A percentile compares a stretch with the other conserved stretches of the same genome.
Conservation (phyloP, 2,113 vertebrate genomes). For the Amblyornis subalaris region DNA sequence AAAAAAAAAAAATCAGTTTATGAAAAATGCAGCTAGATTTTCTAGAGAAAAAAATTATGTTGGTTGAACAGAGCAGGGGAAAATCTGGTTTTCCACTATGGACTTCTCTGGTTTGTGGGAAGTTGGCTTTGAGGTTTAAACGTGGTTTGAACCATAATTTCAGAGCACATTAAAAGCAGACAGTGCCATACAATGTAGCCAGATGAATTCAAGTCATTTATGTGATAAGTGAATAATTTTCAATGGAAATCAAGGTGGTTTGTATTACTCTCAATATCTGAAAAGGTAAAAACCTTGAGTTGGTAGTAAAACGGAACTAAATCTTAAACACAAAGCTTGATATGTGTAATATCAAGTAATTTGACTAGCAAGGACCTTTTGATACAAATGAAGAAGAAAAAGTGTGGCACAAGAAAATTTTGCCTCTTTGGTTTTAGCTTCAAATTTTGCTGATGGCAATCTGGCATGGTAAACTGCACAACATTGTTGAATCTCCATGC, state of each 20-base stretch:
- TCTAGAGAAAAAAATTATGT: not conserved
- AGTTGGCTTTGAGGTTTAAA: not conserved
- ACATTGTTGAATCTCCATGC: not conserved
- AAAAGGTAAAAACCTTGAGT: not conserved
- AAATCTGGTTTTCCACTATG: not conserved
- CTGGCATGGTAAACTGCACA: not conserved
- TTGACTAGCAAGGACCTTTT: not conserved
- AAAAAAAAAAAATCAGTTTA: not conserved
- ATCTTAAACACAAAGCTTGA: not conserved
- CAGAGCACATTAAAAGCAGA: not conserved
- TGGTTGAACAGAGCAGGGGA: not conserved
- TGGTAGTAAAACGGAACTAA: not conserved
- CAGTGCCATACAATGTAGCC: not conserved
- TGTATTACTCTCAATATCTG: not conserved
- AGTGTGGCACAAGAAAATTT: not conserved
- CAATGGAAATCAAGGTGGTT: not conserved
- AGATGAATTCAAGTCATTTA: not conserved
- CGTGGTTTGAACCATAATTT: not conserved
- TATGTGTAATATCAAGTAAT: not conserved
- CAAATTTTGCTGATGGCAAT: not conserved
- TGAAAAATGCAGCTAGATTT: slow-evolving; percentile 21
- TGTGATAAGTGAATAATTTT: not conserved
- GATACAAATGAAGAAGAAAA: not conserved
- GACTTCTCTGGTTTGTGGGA: not conserved
- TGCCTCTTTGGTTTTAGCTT: not conserved